Evolutionary conservation across 2,113 vertebrate species (phyloP), one percentile per base, ranked within the genome.

Genomic region (Bettongia penicillata): DNA sequence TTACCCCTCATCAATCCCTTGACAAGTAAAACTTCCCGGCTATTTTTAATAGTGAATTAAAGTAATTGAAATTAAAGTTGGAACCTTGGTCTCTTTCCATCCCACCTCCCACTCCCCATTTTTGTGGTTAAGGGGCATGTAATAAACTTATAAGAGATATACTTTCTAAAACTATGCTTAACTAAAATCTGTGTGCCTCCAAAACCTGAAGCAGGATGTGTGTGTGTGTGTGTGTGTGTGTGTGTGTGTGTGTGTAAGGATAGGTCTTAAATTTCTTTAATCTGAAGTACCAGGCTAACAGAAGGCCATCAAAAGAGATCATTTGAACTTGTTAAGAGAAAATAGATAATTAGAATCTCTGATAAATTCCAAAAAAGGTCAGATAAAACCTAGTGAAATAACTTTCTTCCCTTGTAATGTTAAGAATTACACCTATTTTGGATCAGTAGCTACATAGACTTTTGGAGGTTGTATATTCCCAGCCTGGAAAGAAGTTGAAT

Each of bases 241-340:
- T 48, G 48, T 48, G 48, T 48, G 48, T 48, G 48, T 48, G 48
- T 48, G 48, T 48, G 48, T 37, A 14, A 2, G 94, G 77, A 94
- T 37, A 55, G 90, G 84, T 94, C 95, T 96, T 97, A 96, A 94
- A 91, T 95, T 96, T 93, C 95, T 89, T 94, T 53, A 43, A 57
- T 68, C 84, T 90, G 90, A 90, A 84, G 92, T 93, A 91, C 49
- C 57, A 91, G 90, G 68, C 89, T 52, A 90, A 90, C 93, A 53
- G 90, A 57, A 91, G 31, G 49, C 51, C 90, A 93, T 97, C 96
- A 98, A 97, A 98, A 97, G 95, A 93, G 96, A 91, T 97, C 98
- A 95, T 98, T 98, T 97, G 92, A 97, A 49, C 93, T 93, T 96
- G 97, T 98, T 97, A 93, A 96, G 97, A 98, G 94, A 95, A 97